Percentiles rank a stretch among this genome's conserved stretches.
phyloP scores from a whole-genome alignment of 2,797 vertebrate species.

The Mormyrops boulengeri region DNA sequence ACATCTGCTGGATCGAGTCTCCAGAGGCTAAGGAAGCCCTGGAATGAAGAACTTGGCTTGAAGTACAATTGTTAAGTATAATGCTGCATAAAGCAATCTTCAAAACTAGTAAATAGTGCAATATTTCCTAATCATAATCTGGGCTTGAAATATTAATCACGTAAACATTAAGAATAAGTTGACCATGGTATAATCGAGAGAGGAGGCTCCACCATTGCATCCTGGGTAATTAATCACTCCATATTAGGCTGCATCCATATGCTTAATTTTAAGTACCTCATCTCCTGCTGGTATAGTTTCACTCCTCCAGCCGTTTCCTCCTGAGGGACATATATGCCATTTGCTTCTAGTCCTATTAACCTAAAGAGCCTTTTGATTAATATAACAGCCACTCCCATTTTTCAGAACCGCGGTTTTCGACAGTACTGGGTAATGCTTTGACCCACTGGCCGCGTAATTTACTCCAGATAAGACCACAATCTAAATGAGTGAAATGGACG shows the following conservation, averaged over 20 bases:
- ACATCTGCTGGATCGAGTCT: background rate
- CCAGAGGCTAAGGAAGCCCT: background rate
- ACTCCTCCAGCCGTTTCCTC: background rate
- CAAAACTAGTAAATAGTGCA: background rate
- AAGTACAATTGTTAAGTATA: background rate
- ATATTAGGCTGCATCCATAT: constrained; percentile 5
- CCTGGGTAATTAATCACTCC: background rate
- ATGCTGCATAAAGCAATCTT: background rate
- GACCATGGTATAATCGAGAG: background rate
- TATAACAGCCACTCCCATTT: background rate
- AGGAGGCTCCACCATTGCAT: background rate
- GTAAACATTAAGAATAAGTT: background rate
- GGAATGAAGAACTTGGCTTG: background rate
- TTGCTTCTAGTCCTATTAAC: background rate
- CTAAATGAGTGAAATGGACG: background rate
- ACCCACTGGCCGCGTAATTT: background rate
- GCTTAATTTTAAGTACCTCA: constrained; percentile 1
- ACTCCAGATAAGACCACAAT: background rate
- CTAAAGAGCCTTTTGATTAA: constrained; percentile 6
- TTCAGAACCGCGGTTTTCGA: background rate
- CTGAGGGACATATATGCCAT: constrained; percentile 4
- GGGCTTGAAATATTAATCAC: background rate
- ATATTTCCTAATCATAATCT: background rate
- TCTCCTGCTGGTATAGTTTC: background rate
- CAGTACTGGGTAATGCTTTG: background rate